Base-by-base conservation (phyloP, 2,113 vertebrate genomes). In the Engraulis encrasicolus region DNA sequence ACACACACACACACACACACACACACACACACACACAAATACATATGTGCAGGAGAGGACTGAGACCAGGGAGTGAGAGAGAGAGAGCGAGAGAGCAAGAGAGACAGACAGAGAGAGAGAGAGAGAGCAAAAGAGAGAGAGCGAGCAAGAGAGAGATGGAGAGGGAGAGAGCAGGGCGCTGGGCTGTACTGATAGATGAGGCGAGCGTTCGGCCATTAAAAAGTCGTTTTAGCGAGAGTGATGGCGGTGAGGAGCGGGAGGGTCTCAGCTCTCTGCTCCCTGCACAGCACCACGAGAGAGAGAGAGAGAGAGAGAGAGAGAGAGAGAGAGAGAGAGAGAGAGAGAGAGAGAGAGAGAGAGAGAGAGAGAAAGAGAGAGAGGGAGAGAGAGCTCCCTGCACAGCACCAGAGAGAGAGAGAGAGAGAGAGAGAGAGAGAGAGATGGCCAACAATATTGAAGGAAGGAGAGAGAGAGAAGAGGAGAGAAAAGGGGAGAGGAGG, bases 171-270 rank as follows among this genome's bases (percentile, higher is more conserved):
- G 86, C 82, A 85, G 91, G 86, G 90, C 83, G 27, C 9, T 71
- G 61, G 6, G 88, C 91, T 89, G 89, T 88, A 85, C 91, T 95
- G 94, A 95, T 94, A 94, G 95, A 95, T 95, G 93, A 91, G 92
- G 90, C 91, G 92, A 89, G 93, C 92, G 92, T 92, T 93, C 90
- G 91, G 92, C 93, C 94, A 95, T 95, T 95, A 95, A 95, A 95
- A 95, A 94, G 94, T 95, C 92, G 94, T 95, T 95, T 95, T 93
- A 93, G 95, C 95, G 94, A 95, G 94, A 93, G 94, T 95, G 61
- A 71, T 71, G 27, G 61, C 61, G 31, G 27, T 95, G 94, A 93
- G 91, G 91, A 92, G 92, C 91, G 94, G 93, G 91, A 92, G 91
- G 93, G 78, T 85, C 40, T 84, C 78, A 82, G 85, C n/a, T 80